phyloP scores from a whole-genome alignment of 2,888 invertebrate genomes.

The Aquatica leii region DNA sequence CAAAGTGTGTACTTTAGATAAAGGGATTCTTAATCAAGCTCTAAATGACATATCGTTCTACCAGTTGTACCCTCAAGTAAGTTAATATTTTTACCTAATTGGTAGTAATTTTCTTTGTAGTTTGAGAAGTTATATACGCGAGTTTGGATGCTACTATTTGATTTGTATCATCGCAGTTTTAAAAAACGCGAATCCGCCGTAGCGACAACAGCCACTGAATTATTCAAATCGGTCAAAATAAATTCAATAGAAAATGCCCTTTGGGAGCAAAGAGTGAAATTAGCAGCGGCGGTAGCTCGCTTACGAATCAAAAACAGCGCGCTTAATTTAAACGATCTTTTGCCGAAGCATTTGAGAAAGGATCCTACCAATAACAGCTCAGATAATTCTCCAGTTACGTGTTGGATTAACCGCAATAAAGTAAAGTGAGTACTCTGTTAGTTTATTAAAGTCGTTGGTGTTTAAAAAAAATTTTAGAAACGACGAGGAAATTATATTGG shows the following conservation, averaged over 20 bases:
- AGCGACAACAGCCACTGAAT: constrained; percentile 44
- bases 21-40: constrained; percentile 71
- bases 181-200: constrained; percentile 52
- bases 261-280: constrained; percentile 71
- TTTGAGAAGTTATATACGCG: constrained; percentile 44
- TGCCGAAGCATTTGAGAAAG: constrained; percentile 77
- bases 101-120: constrained; percentile 37
- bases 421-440: constrained; percentile 64
- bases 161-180: constrained; percentile 72
- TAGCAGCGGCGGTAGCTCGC: constrained; percentile 80
- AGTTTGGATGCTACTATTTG: constrained; percentile 76
- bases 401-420: constrained; percentile 83
- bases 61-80: constrained; percentile 65
- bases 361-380: constrained; percentile 69
- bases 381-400: constrained; percentile 68
- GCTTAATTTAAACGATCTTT: constrained; percentile 70
- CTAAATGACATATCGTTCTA: constrained; percentile 71
- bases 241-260: constrained; percentile 69
- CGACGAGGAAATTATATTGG: constrained; percentile 43
- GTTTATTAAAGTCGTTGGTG: not conserved
- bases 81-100: constrained; percentile 38
- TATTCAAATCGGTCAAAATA: constrained; percentile 52
- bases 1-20: too few relatives aligned
- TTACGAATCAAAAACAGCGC: constrained; percentile 79
- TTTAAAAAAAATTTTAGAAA: constrained; percentile 35